Percentiles rank a stretch among this genome's conserved stretches.
Evolutionary conservation across 2,888 invertebrate species (phyloP).

Genomic region (Steinernema scapterisci): DNA sequence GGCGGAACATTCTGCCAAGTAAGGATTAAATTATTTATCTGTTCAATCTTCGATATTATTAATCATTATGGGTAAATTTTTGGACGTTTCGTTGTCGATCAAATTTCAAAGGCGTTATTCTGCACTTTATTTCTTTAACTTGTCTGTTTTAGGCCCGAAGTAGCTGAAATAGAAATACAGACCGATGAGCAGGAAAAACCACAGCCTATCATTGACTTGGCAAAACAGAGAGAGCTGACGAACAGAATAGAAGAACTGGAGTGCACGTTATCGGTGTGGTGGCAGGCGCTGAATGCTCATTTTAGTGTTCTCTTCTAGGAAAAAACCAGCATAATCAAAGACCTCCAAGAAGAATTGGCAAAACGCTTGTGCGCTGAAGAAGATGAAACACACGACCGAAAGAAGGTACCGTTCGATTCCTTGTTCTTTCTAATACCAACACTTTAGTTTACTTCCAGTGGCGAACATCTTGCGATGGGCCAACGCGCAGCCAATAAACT

Average conservation of each 20-base stretch:
- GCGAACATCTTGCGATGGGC: constrained; percentile 39
- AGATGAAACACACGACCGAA: constrained; percentile 34
- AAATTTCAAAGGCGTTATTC: too few relatives aligned
- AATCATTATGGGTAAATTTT: not conserved
- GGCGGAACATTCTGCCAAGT: constrained; percentile 15
- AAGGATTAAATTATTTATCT: not conserved
- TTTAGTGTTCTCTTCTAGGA: constrained; percentile 32
- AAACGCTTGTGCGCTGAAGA: constrained; percentile 33
- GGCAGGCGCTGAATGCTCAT: not conserved
- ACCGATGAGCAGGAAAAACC: constrained; percentile 35
- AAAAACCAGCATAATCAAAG: constrained; percentile 37
- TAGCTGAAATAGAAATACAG: constrained; percentile 37
- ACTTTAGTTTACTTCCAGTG: not conserved
- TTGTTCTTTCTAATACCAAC: not conserved
- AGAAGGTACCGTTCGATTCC: not conserved
- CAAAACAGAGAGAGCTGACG: constrained; percentile 20
- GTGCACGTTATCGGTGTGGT: constrained; percentile 39
- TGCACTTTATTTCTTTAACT: too few relatives aligned
- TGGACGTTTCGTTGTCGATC: too few relatives aligned
- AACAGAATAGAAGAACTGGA: constrained; percentile 50
- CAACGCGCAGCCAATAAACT: constrained; percentile 45
- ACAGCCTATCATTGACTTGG: not conserved
- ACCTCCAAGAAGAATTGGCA: constrained; percentile 41
- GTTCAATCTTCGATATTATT: not conserved
- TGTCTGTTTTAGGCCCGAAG: constrained; percentile 37